These are phyloP conservation scores for Ephialtes manifestator DNA, from an alignment of 2,888 invertebrate species.

Conservation along the genomic window DNA sequence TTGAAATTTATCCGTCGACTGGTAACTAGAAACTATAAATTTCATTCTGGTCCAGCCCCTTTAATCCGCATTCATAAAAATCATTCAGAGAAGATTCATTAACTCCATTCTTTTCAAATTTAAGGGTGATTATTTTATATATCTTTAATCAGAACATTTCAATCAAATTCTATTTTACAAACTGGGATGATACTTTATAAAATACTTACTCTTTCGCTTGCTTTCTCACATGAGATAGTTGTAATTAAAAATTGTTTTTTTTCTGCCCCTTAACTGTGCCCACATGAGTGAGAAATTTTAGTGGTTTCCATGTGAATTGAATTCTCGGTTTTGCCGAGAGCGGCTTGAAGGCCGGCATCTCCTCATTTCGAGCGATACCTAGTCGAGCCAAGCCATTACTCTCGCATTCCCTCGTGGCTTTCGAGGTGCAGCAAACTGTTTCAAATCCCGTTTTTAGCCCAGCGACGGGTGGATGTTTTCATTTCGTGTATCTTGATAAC, in stretches of 20 bases:
- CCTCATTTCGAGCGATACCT: slow-evolving; percentile 3
- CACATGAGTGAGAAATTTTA: slow-evolving; percentile 9
- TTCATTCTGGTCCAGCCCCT: too few species aligned
- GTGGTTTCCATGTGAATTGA: slow-evolving; percentile 14
- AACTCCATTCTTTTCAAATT: not conserved
- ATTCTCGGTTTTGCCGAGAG: slow-evolving; percentile 7
- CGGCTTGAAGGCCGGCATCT: not conserved
- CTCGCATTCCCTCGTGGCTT: slow-evolving; percentile 9
- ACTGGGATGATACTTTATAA: not conserved
- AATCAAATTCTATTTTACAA: not conserved
- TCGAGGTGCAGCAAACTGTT: not conserved
- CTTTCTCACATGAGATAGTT: not conserved
- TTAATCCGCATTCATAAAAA: not conserved
- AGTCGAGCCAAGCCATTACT: not conserved
- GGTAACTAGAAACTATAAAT: too few species aligned
- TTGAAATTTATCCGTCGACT: too few species aligned
- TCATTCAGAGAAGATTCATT: not conserved
- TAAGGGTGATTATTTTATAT: not conserved
- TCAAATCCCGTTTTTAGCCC: not conserved
- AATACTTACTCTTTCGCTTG: too few species aligned
- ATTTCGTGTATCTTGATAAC: not conserved
- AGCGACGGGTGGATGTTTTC: slow-evolving; percentile 12
- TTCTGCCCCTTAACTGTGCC: not conserved
- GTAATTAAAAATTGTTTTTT: not conserved
- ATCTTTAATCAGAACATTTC: not conserved